Conservation (phyloP, 1,140 invertebrate species). For the Hetaerina americana region DNA sequence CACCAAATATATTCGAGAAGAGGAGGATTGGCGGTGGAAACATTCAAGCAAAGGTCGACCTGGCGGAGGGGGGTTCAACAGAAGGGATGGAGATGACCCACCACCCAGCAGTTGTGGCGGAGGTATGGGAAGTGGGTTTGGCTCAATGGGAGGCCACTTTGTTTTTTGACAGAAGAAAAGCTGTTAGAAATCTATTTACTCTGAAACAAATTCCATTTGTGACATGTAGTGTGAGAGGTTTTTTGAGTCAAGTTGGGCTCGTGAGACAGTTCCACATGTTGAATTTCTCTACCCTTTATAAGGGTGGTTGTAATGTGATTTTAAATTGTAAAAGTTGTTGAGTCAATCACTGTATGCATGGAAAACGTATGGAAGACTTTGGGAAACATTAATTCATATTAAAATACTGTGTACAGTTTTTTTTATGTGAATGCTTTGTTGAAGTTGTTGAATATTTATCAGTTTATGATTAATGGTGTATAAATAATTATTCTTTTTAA, state of each 20-base stretch:
- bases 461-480: background rate
- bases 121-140: constrained; percentile 12
- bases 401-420: background rate
- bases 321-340: background rate
- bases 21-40: constrained; percentile 10
- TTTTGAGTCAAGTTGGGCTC: background rate
- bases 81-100: constrained; percentile 27
- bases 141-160: background rate
- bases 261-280: background rate
- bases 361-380: background rate
- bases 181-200: background rate
- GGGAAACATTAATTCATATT: background rate
- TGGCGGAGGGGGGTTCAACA: constrained; percentile 18
- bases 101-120: constrained; percentile 26
- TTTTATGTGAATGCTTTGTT: background rate
- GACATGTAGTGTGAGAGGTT: background rate
- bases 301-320: background rate
- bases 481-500: background rate
- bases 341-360: background rate
- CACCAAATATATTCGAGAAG: constrained; percentile 24
- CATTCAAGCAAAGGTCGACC: constrained; percentile 9
- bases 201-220: too few relatives aligned
- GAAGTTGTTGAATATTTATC: background rate
- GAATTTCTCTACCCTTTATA: background rate
- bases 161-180: background rate